Conservation (phyloP, 2,888 invertebrate species). For the Calliphora vomitoria region DNA sequence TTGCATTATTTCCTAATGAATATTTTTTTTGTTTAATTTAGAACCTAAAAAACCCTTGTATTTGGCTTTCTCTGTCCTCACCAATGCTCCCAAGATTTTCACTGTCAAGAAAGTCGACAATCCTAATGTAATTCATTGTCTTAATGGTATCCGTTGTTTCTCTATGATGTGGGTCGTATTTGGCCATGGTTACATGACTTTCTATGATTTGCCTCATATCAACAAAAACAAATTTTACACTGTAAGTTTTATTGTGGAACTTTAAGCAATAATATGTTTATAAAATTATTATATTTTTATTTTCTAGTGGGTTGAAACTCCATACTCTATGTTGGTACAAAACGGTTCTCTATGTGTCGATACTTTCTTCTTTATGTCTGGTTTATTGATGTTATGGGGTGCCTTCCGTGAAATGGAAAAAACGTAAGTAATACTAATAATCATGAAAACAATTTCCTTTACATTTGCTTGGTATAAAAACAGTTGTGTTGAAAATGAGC, state of each 20-base stretch:
- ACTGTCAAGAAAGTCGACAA: slow-evolving; percentile 80
- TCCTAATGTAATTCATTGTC: slow-evolving; percentile 84
- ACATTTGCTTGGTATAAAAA: too few species aligned
- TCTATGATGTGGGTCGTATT: slow-evolving; percentile 85
- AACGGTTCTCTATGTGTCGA: slow-evolving; percentile 87
- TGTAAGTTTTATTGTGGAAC: slow-evolving; percentile 64
- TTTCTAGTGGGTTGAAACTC: slow-evolving; percentile 81
- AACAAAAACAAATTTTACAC: slow-evolving; percentile 80
- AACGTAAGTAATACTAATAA: slow-evolving; percentile 76
- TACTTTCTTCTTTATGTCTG: slow-evolving; percentile 88
- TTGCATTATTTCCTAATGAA: slow-evolving; percentile 1
- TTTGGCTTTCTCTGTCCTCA: slow-evolving; percentile 83
- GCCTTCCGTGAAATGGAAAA: slow-evolving; percentile 83
- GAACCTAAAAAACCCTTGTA: slow-evolving; percentile 78
- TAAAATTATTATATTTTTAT: not conserved
- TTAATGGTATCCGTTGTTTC: slow-evolving; percentile 84
- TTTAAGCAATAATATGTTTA: not conserved
- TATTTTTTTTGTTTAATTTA: slow-evolving; percentile 64
- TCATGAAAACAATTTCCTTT: not conserved
- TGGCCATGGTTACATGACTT: slow-evolving; percentile 84
- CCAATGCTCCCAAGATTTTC: slow-evolving; percentile 84
- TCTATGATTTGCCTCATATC: slow-evolving; percentile 82
- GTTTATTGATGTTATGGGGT: slow-evolving; percentile 86
- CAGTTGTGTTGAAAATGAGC: not conserved
- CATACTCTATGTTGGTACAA: slow-evolving; percentile 83